Evolutionary conservation across 53 echinoderm and acorn worm species (phyloP), one percentile per base, ranked within the genome.

Genomic region (Holothuria leucospilota): DNA sequence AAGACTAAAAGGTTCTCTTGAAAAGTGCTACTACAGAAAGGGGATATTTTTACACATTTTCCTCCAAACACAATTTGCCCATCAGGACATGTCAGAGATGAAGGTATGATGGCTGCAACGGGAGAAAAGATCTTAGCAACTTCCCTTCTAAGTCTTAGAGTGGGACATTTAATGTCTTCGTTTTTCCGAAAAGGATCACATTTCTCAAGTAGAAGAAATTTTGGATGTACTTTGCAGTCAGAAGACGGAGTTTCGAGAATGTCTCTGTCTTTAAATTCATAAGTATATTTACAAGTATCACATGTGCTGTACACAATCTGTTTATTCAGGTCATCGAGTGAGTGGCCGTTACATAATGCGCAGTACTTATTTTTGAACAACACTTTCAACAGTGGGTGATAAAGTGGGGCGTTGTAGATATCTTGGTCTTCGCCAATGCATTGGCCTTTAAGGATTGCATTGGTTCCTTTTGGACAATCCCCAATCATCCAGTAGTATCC

Each of bases 401-500:
- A 18, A 3, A 56, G 2, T 56, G 56, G 56, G 18, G 4, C 2
- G 16, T 16, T 15, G 56, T 56, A 56, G 56, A 56, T 56, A 16
- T 56, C 56, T 56, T 56, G 56, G 18, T 23, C 20, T 20, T 72
- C 72, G 1, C 8, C 13, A 9, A 13, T 9, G 42, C 72, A 72
- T 30, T 72, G 21, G 10, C 21, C 34, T 6, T 20, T 4, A 16
- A 72, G 23, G 23, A 5, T 16, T 38, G 20, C 8, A 7, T 72
- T 46, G 20, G 72, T 16, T 5, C 39, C 39, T 2, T 72, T 14
- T 40, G 72, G 72, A 39, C 72, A 72, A 23, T 23, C 21, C 5
- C 39, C 42, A 23, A 72, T 72, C 72, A 72, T 72, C 72, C 72
- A 72, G 40, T 72, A 72, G 41, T 72, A 39, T 0, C 12, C 12